Evolutionary conservation across 2,888 invertebrate genomes (phyloP).

Genomic region (Xylocampa areola): DNA sequence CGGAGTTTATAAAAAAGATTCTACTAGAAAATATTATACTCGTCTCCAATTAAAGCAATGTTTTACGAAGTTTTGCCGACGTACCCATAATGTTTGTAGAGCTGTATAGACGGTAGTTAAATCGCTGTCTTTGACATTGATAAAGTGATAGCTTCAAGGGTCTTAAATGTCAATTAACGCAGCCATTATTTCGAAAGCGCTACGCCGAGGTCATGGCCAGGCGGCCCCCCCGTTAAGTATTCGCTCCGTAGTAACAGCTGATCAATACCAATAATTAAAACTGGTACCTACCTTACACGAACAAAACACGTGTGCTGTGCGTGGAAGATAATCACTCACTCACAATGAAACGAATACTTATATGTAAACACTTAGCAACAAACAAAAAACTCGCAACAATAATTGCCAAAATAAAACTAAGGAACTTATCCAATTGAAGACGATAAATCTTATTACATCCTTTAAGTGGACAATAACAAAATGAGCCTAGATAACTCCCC

Average conservation of each 20-base stretch:
- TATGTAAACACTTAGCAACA: constrained; percentile 45
- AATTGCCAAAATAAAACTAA: constrained; percentile 30
- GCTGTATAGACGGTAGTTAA: neutral
- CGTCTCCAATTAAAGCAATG: neutral
- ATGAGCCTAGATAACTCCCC: constrained; percentile 51
- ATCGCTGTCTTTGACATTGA: constrained; percentile 15
- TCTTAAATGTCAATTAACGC: constrained; percentile 33
- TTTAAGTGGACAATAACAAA: constrained; percentile 62
- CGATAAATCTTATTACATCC: constrained; percentile 40
- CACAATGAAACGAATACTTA: constrained; percentile 24
- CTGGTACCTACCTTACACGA: constrained; percentile 33
- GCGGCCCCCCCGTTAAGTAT: constrained; percentile 13
- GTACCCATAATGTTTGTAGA: neutral
- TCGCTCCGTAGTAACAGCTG: constrained; percentile 46
- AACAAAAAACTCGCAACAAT: constrained; percentile 22
- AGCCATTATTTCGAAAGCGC: constrained; percentile 19
- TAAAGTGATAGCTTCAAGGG: constrained; percentile 28
- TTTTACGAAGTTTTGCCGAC: neutral
- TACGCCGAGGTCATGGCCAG: constrained; percentile 43
- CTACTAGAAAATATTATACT: neutral
- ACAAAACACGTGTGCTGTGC: constrained; percentile 40
- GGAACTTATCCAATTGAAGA: constrained; percentile 36
- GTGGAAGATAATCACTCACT: constrained; percentile 57
- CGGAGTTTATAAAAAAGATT: too few relatives aligned
- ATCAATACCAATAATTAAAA: constrained; percentile 47